A percentile compares a stretch with the other conserved stretches of the same genome.
Evolutionary conservation across 2,797 vertebrate species (phyloP).

Genomic region (Sternotherus odoratus): DNA sequence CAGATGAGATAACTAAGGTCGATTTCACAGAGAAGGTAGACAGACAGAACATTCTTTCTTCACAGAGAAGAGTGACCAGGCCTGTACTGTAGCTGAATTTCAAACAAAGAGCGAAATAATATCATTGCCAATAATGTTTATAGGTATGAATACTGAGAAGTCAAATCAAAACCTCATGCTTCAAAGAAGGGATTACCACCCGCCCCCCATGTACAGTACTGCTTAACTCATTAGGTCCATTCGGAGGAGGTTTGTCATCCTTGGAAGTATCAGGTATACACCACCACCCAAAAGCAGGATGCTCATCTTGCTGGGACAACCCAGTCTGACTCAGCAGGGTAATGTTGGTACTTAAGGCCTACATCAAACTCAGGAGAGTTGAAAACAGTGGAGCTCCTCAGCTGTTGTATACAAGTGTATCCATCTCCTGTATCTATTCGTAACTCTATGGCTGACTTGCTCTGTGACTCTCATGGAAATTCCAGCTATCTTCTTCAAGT

Average conservation of each 20-base stretch:
- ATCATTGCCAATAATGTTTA: slow-evolving; percentile 44
- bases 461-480: background rate
- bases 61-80: background rate
- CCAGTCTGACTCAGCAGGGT: background rate
- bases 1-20: background rate
- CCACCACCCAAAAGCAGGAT: background rate
- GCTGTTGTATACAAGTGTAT: too few relatives aligned
- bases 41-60: background rate
- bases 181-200: background rate
- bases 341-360: background rate
- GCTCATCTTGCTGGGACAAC: background rate
- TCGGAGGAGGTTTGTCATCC: background rate
- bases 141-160: background rate
- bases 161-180: background rate
- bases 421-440: background rate
- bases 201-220: background rate
- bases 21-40: accelerated
- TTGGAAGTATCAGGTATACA: background rate
- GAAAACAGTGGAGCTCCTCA: background rate
- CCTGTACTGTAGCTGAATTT: accelerated
- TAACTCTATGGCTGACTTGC: background rate
- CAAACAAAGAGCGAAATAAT: background rate
- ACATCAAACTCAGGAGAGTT: background rate
- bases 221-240: background rate
- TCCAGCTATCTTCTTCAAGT: background rate